Percentiles rank a stretch among this genome's conserved stretches.
Conservation (phyloP, 2,888 invertebrate species). For the Scaptomyza caliginosa region DNA sequence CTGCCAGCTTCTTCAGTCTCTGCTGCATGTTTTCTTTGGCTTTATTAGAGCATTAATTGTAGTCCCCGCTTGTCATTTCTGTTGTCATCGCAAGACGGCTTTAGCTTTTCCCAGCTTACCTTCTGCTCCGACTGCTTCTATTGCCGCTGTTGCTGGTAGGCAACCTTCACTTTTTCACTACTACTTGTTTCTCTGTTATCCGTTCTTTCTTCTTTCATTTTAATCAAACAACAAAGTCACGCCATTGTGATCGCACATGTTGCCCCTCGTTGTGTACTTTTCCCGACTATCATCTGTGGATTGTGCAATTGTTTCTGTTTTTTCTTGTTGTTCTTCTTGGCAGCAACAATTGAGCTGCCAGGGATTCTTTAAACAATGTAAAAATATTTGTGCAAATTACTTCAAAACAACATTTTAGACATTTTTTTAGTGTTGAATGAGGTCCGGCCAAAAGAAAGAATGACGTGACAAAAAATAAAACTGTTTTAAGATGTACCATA, state of each 20-base stretch:
- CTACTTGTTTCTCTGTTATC: constrained; percentile 50
- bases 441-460: constrained; percentile 25
- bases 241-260: constrained; percentile 64
- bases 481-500: background rate
- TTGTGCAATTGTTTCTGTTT: constrained; percentile 8
- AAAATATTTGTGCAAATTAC: constrained; percentile 48
- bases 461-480: constrained; percentile 31
- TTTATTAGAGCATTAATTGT: constrained; percentile 83
- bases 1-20: constrained; percentile 5
- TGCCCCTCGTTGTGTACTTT: background rate
- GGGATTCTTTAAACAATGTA: too few species aligned
- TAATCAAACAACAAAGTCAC: constrained; percentile 66
- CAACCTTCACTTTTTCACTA: constrained; percentile 81
- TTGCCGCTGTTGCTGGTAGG: constrained; percentile 49
- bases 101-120: constrained; percentile 53
- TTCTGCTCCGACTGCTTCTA: too few species aligned
- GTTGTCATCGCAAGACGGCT: constrained; percentile 38
- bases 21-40: constrained; percentile 69
- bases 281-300: background rate
- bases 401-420: constrained; percentile 1
- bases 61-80: constrained; percentile 44
- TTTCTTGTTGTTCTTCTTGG: constrained; percentile 5
- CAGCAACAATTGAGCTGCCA: constrained; percentile 23
- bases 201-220: constrained; percentile 5
- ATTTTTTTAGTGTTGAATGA: constrained; percentile 1